Evolutionary conservation across 2,888 invertebrate species (phyloP), one percentile per base, ranked within the genome.

Genomic region (Andrena trimmerana): DNA sequence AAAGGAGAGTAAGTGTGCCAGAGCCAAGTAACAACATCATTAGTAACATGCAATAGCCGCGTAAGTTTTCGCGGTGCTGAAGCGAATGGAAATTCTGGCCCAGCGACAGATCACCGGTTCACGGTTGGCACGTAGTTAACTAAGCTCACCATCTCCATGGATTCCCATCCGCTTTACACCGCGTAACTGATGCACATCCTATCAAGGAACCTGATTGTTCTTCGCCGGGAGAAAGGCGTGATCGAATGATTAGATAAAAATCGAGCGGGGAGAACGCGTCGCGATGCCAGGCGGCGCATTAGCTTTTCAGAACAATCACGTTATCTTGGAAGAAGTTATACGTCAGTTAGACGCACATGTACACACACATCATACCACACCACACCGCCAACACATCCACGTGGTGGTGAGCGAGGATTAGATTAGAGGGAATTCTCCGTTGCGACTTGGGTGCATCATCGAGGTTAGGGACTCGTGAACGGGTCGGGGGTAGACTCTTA

Each of bases 341-440:
- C 67, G 83, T 84, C 52, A 27, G 59, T 70, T 85, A 85, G 81
- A 87, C 83, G 85, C 87, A 86, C 81, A 83, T 79, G 72, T 89
- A 87, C 89, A 89, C 91, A 91, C 88, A 92, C 90, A 92, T 91
- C 92, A 93, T 92, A 92, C 91, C 92, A 94, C 94, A 94, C 94
- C 94, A 94, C 94, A 94, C 94, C 94, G 94, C 94, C 94, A 94
- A 94, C 94, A 94, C 94, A 94, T 94, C 94, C 94, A 94, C 94
- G 90, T 88, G 93, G 92, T 94, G 92, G 92, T 93, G 93, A 93
- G 92, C 92, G 90, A 92, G 91, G 92, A 91, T 91, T 91, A 90
- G 89, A 90, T 90, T 90, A 90, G 91, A 91, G 89, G 90, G 89
- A 90, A 83, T 63, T 86, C 78, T 88, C 86, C 78, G 80, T 88